Evolutionary conservation across 2,888 invertebrate genomes (phyloP), one percentile per base, ranked within the genome.

Genomic region (Dysmachus trigonus): DNA sequence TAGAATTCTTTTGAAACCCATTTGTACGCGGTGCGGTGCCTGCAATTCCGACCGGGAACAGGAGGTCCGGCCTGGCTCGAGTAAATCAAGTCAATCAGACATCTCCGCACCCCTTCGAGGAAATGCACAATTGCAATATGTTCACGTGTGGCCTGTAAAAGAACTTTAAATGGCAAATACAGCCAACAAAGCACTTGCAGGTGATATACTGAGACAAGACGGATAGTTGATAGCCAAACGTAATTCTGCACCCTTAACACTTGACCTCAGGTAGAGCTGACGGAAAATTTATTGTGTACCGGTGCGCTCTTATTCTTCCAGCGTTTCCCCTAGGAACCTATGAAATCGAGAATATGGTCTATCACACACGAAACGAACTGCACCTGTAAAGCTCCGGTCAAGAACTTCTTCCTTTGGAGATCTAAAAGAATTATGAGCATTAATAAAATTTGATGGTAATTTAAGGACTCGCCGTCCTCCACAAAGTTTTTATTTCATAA

Each of bases 171-270:
- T 35, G 35, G 83, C 33, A 71, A 83, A 71, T 72, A 72, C 83
- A 33, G 41, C 72, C 41, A 72, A 38, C 71, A 71, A 71, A 72
- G 71, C 83, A 30, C 72, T 83, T 71, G 41, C 18, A 72, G 72
- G 72, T 83, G 83, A 83, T 83, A 83, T 83, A 83, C 72, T 71
- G 72, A 71, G 83, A 72, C 71, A 83, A 72, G 83, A 83, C 41
- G 83, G 47, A 41, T 72, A 72, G 83, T 82, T 83, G 83, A 83
- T 83, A 38, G 83, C 47, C 72, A 41, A 72, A 83, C 72, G 72
- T 83, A 83, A 72, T 83, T 83, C 62, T 83, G 41, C 33, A 72
- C 83, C 72, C 72, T 83, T 83, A 83, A 72, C 83, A 83, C 83
- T 83, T 83, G 72, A 83, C 83, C 72, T 71, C 83, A 83, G 83